Evolutionary conservation across 2,888 invertebrate species (phyloP), one percentile per base, ranked within the genome.

Genomic region (Corbicula japonica): DNA sequence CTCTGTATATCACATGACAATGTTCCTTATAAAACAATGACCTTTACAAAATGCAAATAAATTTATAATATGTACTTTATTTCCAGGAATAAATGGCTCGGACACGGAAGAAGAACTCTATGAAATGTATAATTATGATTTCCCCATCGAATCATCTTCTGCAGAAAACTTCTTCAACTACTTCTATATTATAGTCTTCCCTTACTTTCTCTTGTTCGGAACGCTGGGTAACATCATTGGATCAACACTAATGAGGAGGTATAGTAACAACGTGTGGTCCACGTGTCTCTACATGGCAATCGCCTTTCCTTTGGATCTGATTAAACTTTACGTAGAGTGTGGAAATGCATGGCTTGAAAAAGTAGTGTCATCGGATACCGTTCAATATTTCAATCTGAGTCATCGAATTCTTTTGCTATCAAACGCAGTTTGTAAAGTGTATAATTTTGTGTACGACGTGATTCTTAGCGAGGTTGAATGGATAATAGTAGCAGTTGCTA

Each of bases 341-440:
- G 93, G 93, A 21, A 90, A 91, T 48, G 86, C 86, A 5, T 92
- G 92, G 92, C 80, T 88, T 48, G 56, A 66, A 10, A 72, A 83
- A 18, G 58, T 90, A 6, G 34, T 3, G 21, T 68, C 87, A 5
- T 76, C 84, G 15, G n/a, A n/a, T n/a, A n/a, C n/a, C n/a, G n/a
- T n/a, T n/a, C 65, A 85, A 30, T 26, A 48, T 15, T 52, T 77
- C 34, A 83, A 85, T 58, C 76, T 90, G 15, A 88, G 86, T 52
- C n/a, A 50, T 15, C 52, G 80, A 34, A 84, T 93, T 30, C 84
- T 91, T 66, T 69, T 85, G 26, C 80, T 87, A 30, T 91, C 92
- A 2, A 90, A 91, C 68, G 89, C 90, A 15, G 85, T 90, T 28
- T 93, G 93, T 70, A 92, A 92, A 81, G 91, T 90, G 34, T 92